Evolutionary conservation across 2,888 invertebrate genomes (phyloP), one percentile per base, ranked within the genome.

Genomic region (Nysson spinosus): DNA sequence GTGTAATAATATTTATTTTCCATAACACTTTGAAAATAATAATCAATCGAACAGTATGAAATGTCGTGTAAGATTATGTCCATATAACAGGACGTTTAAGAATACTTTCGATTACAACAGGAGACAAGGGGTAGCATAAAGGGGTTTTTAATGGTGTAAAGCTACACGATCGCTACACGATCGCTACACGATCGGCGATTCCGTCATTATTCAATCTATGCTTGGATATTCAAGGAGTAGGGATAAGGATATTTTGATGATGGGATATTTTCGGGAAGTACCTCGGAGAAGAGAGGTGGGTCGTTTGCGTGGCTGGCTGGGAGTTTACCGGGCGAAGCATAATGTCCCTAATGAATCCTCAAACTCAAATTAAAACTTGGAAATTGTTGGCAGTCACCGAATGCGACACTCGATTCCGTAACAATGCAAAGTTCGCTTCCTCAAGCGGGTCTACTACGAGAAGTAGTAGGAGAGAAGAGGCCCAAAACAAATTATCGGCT

Each of bases 331-430:
- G 66, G 56, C 46, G 54, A 57, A 56, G 72, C 71, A 75, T 81
- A 80, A 81, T 77, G 75, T 78, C 67, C 69, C 75, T 81, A 82
- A 82, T 82, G 82, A 82, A 79, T 77, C 81, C 80, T 74, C 77
- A 74, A 82, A 85, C 83, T 85, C 85, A 83, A 84, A 85, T 85
- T 85, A 84, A 85, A 85, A 85, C 77, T 85, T 85, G 52, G 74
- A 82, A 84, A 85, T 84, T 78, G 85, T 80, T 77, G 80, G 75
- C 75, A 78, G 81, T 79, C 79, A 67, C 65, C 77, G 70, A 78
- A 78, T 65, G 66, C 77, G 79, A 79, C 75, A 78, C 81, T 81
- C 81, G 80, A 81, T 81, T 77, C 71, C 75, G 69, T 83, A 85
- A 85, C 83, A 85, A 85, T 83, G 80, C 78, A 75, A 83, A 85